These are phyloP conservation scores for Eledona agricola DNA, from an alignment of 2,888 invertebrate genomes.

Conservation along the genomic window DNA sequence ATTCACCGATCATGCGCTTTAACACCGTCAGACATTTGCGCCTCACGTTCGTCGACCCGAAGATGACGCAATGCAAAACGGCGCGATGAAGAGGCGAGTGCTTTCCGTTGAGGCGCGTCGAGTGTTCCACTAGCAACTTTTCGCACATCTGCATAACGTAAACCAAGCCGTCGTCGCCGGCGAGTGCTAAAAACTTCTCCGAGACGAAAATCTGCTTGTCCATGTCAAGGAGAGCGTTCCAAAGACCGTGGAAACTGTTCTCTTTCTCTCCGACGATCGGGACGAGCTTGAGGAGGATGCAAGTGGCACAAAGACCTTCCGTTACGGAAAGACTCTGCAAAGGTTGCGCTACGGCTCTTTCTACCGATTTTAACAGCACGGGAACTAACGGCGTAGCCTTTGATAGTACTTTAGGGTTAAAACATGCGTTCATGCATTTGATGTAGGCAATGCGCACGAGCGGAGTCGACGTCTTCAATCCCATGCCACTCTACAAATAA, in stretches of 20 bases:
- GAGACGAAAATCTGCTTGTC: conserved; percentile 84
- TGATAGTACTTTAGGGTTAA: conserved; percentile 66
- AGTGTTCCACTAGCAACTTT: conserved; percentile 75
- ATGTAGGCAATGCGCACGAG: conserved; percentile 82
- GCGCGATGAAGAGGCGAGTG: conserved; percentile 73
- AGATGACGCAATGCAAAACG: conserved; percentile 74
- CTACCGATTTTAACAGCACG: conserved; percentile 75
- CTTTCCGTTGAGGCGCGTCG: conserved; percentile 72
- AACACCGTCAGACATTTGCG: conserved; percentile 70
- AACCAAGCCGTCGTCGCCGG: conserved; percentile 74
- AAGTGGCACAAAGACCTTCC: conserved; percentile 76
- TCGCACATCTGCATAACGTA: conserved; percentile 80
- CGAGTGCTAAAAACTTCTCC: conserved; percentile 79
- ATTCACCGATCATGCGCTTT: conserved; percentile 68
- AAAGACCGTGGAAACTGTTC: conserved; percentile 67
- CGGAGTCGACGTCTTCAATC: conserved; percentile 79
- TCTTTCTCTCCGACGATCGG: conserved; percentile 62
- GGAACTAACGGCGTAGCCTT: conserved; percentile 67
- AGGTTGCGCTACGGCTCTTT: conserved; percentile 79
- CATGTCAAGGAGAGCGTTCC: conserved; percentile 77
- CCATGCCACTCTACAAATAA: conserved; percentile 69
- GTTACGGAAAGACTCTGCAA: conserved; percentile 74
- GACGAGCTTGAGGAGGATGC: conserved; percentile 72
- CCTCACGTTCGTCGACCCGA: conserved; percentile 70
- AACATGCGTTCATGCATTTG: conserved; percentile 75